Conservation (phyloP, 2,888 invertebrate genomes). For the Lasius platythorax region DNA sequence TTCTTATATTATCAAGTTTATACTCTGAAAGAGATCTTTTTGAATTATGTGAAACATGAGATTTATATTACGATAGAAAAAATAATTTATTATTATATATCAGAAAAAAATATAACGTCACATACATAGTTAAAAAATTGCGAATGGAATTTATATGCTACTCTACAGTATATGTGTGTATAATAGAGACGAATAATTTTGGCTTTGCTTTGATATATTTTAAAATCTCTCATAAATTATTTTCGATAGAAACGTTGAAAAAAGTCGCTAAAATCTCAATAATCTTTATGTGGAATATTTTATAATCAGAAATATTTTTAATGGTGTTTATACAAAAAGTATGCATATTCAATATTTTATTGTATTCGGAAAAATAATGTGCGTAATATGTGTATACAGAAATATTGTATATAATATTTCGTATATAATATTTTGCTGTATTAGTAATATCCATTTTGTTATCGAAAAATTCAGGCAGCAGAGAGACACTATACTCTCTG, state of each 20-base stretch:
- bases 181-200: slow-evolving; percentile 17
- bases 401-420: neutral
- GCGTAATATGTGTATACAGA: neutral
- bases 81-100: slow-evolving; percentile 4
- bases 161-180: neutral
- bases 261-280: slow-evolving; percentile 5
- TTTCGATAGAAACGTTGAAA: slow-evolving; percentile 9
- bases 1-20: neutral
- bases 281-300: slow-evolving; percentile 20
- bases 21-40: neutral
- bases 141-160: slow-evolving; percentile 30
- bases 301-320: slow-evolving; percentile 1
- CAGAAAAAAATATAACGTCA: slow-evolving; percentile 17
- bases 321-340: neutral
- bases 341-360: neutral
- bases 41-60: neutral
- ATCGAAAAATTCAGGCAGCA: neutral
- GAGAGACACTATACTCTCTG: neutral
- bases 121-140: neutral
- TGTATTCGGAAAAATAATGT: neutral
- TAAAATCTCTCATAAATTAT: slow-evolving; percentile 30
- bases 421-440: neutral
- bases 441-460: neutral
- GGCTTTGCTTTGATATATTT: slow-evolving; percentile 1
- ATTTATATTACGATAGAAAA: slow-evolving; percentile 18